phyloP scores from a whole-genome alignment of 1,140 invertebrate genomes.

The Rhagoletis pomonella region DNA sequence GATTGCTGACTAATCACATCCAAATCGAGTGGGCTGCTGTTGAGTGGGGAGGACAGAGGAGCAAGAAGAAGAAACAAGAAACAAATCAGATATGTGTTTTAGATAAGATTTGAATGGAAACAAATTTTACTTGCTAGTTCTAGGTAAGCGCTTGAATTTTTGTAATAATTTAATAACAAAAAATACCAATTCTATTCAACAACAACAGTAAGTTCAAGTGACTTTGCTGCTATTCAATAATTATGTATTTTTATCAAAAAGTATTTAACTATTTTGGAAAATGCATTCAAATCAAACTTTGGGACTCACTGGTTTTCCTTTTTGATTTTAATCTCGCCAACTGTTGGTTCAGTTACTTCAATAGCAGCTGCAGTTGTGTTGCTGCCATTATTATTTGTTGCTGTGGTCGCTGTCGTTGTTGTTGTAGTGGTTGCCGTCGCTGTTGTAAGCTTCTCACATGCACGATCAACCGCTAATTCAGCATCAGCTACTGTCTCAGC shows the following conservation, averaged over 20 bases:
- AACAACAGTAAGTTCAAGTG: neutral
- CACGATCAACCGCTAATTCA: conserved; percentile 53
- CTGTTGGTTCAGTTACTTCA: neutral
- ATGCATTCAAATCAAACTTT: conserved; percentile 30
- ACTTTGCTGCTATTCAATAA: neutral
- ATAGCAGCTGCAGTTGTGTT: neutral
- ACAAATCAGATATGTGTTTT: conserved; percentile 22
- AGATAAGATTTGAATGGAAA: conserved; percentile 48
- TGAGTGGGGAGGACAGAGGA: neutral
- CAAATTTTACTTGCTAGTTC: neutral
- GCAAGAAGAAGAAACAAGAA: conserved; percentile 29
- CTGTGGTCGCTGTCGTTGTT: neutral
- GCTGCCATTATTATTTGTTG: conserved; percentile 1
- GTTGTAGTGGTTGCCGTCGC: neutral
- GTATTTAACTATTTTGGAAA: neutral
- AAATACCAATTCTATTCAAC: neutral
- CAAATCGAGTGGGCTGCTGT: conserved; percentile 69
- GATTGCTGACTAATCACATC: conserved; percentile 71
- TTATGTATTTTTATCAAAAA: neutral
- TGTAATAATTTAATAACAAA: neutral
- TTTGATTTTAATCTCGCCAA: conserved; percentile 69
- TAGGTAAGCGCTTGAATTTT: neutral
- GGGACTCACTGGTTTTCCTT: conserved; percentile 72
- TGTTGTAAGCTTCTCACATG: conserved; percentile 11
- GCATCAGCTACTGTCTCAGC: conserved; percentile 38